These are phyloP conservation scores for Diaprepes abbreviatus DNA, from an alignment of 2,888 invertebrate genomes.

Conservation along the genomic window DNA sequence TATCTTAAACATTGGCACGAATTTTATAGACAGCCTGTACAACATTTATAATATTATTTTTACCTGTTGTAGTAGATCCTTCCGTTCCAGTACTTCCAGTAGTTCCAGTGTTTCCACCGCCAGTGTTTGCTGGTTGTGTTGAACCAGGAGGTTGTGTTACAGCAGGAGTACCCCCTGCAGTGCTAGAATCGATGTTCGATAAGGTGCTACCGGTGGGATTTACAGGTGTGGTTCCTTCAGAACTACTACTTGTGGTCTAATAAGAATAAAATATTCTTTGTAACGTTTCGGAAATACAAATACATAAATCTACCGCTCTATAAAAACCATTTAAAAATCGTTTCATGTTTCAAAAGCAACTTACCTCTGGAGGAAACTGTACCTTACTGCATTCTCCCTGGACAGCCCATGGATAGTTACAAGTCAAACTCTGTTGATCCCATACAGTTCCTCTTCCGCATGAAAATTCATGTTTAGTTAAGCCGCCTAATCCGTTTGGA, in stretches of 20 bases:
- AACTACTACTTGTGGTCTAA: not conserved
- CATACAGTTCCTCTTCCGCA: constrained; percentile 85
- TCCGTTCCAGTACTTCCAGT: not conserved
- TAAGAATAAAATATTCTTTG: no score
- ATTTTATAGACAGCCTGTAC: no score
- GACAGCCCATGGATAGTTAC: constrained; percentile 80
- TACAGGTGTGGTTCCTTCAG: constrained; percentile 1
- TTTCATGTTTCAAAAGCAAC: not conserved
- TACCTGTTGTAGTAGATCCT: constrained; percentile 2
- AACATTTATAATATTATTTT: not conserved
- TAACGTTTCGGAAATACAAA: no score
- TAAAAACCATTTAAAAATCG: no score
- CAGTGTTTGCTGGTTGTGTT: constrained; percentile 11
- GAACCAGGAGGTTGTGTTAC: not conserved
- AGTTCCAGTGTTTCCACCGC: not conserved
- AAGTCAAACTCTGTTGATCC: constrained; percentile 78
- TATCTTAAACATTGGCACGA: no score
- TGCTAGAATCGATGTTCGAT: not conserved
- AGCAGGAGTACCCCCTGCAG: not conserved
- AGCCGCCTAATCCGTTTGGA: constrained; percentile 72
- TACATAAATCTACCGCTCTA: no score
- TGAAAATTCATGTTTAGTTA: constrained; percentile 77
- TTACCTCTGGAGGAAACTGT: constrained; percentile 18
- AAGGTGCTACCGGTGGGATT: not conserved
- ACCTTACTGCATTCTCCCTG: constrained; percentile 53